Evolutionary conservation across 1,140 invertebrate species (phyloP).

Genomic region (Philopotamus ludificatus): DNA sequence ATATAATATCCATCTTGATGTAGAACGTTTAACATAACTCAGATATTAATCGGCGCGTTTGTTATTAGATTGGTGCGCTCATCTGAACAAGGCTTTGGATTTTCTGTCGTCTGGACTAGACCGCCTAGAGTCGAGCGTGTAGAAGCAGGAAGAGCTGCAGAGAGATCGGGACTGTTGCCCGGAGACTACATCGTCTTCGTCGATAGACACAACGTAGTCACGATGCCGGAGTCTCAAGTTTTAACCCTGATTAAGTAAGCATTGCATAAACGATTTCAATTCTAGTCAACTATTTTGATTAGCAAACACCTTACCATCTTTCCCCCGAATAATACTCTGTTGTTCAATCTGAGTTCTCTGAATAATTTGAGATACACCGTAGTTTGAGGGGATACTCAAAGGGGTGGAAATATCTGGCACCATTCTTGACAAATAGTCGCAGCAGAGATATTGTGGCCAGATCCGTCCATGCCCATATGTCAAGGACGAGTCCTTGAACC

Average conservation of each 20-base stretch:
- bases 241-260: slow-evolving; percentile 76
- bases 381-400: too few species aligned
- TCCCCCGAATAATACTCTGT: too few species aligned
- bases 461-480: too few species aligned
- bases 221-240: slow-evolving; percentile 74
- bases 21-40: neutral
- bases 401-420: too few species aligned
- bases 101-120: slow-evolving; percentile 89
- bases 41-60: neutral
- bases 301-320: too few species aligned
- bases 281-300: too few species aligned
- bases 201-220: slow-evolving; percentile 81
- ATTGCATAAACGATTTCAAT: too few species aligned
- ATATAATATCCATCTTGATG: slow-evolving; percentile 38
- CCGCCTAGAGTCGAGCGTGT: slow-evolving; percentile 86
- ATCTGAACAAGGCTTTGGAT: slow-evolving; percentile 70
- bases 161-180: slow-evolving; percentile 73
- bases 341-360: too few species aligned
- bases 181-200: slow-evolving; percentile 87
- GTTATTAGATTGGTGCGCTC: slow-evolving; percentile 55
- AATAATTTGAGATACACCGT: too few species aligned
- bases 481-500: too few species aligned
- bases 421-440: too few species aligned
- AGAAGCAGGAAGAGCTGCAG: slow-evolving; percentile 77
- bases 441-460: too few species aligned